Evolutionary conservation across 2,797 vertebrate genomes (phyloP), one percentile per base, ranked within the genome.

Genomic region (Alca torda): DNA sequence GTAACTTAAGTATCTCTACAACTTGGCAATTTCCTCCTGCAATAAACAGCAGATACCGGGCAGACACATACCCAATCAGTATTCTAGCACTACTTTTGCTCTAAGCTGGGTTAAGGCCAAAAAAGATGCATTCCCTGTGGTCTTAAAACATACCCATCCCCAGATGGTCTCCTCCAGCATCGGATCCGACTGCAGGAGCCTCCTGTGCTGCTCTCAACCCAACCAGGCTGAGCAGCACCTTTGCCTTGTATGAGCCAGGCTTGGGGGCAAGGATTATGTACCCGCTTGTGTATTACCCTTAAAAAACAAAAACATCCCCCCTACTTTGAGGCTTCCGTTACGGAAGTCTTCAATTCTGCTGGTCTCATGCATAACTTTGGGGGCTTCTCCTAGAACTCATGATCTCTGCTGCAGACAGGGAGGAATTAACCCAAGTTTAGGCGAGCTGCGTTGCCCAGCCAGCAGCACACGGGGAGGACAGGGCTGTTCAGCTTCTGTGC

Each of bases 111-210:
- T 70, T 15, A 20, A 68, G 51, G n/a, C 20, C 53, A 59, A 54
- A 76, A 43, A 65, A 46, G 13, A 65, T 9, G 4, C 14, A 20
- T 33, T 48, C 35, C 30, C 5, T 9, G 1, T 11, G 28, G 46
- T 41, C 33, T 75, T 18, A 39, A 77, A n/a, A 56, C 30, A 80
- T 21, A 45, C 3, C 48, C 18, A 21, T 9, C 5, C 51, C 16
- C 35, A 35, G 26, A 13, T 4, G 10, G 5, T 25, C 59, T 57
- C 45, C 26, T 81, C 35, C 0, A 0, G 24, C 41, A 60, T 0
- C 9, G 1, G 6, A 64, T 20, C 2, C 4, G 46, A 4, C 0
- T 18, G 4, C 0, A 16, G n/a, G 35, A 73, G 10, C 6, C 13
- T 88, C 56, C 43, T n/a, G 20, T 10, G 46, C 16, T 63, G 37